Evolutionary conservation across 2,797 vertebrate genomes (phyloP).

Genomic region (Crocidura indochinensis): DNA sequence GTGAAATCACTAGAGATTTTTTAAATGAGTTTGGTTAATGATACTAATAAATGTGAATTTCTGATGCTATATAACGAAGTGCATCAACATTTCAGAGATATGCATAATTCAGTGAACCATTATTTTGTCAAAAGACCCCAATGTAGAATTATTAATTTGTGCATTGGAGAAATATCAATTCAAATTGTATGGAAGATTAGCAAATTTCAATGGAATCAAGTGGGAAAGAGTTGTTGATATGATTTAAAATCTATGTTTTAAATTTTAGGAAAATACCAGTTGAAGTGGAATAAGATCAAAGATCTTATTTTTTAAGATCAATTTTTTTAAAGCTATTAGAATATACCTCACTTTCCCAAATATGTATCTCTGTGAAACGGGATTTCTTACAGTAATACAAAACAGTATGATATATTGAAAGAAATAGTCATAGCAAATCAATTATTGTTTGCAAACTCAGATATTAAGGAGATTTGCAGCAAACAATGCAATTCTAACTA

Average conservation of each 20-base stretch:
- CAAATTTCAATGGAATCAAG: neutral
- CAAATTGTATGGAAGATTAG: neutral
- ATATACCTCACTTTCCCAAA: neutral
- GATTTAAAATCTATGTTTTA: constrained; percentile 9
- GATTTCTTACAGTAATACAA: too few relatives aligned
- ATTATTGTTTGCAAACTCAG: too few relatives aligned
- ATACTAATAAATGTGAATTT: neutral
- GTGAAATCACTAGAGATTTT: neutral
- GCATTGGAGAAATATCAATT: neutral
- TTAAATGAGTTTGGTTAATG: neutral
- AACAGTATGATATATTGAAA: too few relatives aligned
- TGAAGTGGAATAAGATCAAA: neutral
- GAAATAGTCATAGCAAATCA: too few relatives aligned
- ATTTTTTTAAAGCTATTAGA: neutral
- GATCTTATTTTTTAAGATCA: too few relatives aligned
- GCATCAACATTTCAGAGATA: neutral
- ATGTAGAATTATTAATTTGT: neutral
- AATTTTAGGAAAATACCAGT: constrained; percentile 23
- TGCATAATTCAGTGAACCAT: neutral
- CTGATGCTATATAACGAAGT: constrained; percentile 8
- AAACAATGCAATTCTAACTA: too few relatives aligned
- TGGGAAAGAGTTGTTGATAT: constrained; percentile 9
- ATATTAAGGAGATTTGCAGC: too few relatives aligned
- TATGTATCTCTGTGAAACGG: too few relatives aligned
- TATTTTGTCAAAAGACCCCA: neutral